Percentiles rank a stretch among this genome's conserved stretches.
Evolutionary conservation across 1,140 invertebrate genomes (phyloP).

Genomic region (Carposina sasakii): DNA sequence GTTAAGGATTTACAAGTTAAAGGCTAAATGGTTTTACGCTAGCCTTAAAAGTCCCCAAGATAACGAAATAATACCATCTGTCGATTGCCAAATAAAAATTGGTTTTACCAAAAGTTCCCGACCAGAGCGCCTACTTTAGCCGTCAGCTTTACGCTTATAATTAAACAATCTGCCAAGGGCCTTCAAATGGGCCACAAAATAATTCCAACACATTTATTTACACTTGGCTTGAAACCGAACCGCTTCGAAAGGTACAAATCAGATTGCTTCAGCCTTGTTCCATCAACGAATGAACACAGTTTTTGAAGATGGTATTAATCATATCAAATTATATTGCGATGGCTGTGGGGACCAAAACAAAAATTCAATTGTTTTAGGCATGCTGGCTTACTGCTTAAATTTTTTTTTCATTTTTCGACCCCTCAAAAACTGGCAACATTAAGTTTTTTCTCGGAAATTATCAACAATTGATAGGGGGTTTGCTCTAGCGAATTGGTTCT

Average conservation of each 20-base stretch:
- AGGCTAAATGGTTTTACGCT: conserved; percentile 14
- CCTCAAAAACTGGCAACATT: too few relatives aligned
- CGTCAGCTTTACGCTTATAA: conserved; percentile 27
- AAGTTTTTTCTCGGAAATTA: too few relatives aligned
- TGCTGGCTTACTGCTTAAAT: conserved; percentile 12
- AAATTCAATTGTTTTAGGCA: conserved; percentile 16
- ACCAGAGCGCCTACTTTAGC: conserved; percentile 13
- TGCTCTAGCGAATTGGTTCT: too few relatives aligned
- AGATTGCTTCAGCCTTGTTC: conserved; percentile 22
- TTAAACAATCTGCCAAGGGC: conserved; percentile 18
- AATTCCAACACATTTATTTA: too few relatives aligned
- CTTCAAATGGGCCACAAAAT: conserved; percentile 14
- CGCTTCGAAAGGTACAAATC: conserved; percentile 16
- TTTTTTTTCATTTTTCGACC: too few relatives aligned
- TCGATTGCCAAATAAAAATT: too few relatives aligned
- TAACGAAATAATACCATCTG: too few relatives aligned
- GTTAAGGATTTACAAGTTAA: conserved; percentile 8
- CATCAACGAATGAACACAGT: conserved; percentile 14
- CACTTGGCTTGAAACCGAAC: conserved; percentile 17
- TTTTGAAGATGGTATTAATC: conserved; percentile 15
- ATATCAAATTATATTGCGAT: conserved; percentile 12
- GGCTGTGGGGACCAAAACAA: conserved; percentile 19
- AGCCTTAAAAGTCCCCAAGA: conserved; percentile 12
- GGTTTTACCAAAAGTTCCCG: conserved; percentile 12
- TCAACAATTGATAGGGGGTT: too few relatives aligned